Evolutionary conservation across 2,888 invertebrate genomes (phyloP).

Genomic region (Loripinus fragilis): DNA sequence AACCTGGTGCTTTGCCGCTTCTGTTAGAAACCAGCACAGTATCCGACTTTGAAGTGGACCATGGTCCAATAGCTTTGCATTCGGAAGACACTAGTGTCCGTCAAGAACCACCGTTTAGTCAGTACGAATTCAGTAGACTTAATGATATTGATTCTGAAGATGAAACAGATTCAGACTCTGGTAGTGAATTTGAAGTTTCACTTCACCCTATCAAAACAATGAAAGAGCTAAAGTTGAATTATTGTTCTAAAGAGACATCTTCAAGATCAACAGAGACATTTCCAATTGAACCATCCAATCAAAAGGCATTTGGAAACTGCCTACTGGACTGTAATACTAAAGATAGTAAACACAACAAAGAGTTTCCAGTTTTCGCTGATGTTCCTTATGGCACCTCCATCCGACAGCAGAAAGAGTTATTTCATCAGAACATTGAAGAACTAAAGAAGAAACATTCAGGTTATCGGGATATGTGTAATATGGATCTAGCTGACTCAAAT

Average conservation of each 20-base stretch:
- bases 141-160: not conserved
- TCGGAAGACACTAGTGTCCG: not conserved
- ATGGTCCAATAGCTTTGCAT: not conserved
- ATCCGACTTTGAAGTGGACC: not conserved
- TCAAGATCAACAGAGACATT: not conserved
- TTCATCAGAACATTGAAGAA: slow-evolving; percentile 66
- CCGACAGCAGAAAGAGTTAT: slow-evolving; percentile 74
- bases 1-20: slow-evolving; percentile 61
- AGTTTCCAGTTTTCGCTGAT: slow-evolving; percentile 72
- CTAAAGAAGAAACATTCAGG: slow-evolving; percentile 30
- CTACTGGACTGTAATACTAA: not conserved
- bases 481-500: not conserved
- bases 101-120: not conserved
- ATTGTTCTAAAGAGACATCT: slow-evolving; percentile 2
- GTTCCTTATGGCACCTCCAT: slow-evolving; percentile 74
- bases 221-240: slow-evolving; percentile 32
- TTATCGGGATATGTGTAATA: not conserved
- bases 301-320: slow-evolving; percentile 10
- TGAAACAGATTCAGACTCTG: slow-evolving; percentile 21
- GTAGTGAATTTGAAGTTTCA: slow-evolving; percentile 44
- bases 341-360: slow-evolving; percentile 27
- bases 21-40: slow-evolving; percentile 4
- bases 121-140: not conserved
- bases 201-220: slow-evolving; percentile 46
- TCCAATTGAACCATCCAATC: not conserved